Base-by-base conservation (phyloP, 2,888 invertebrate genomes). In the Xestia ashworthii region DNA sequence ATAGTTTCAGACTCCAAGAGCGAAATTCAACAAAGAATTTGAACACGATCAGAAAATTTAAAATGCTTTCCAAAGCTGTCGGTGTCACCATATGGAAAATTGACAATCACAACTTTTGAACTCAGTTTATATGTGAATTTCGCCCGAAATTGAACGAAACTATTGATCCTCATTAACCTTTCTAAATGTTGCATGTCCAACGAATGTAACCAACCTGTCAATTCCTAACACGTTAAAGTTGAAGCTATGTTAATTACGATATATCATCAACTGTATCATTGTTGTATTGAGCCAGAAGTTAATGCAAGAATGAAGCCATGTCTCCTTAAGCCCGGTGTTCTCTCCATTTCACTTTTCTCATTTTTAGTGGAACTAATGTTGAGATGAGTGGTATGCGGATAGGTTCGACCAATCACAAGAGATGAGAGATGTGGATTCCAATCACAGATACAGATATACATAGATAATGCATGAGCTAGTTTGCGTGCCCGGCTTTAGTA, bases 151-250 rank as follows among this genome's bases (percentile, higher is more conserved):
- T 60, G 8, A 32, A 62, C 62, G 38, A 62, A 62, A 62, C 19
- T 4, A 41, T 70, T 12, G 32, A 32, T 25, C 6, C 16, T 16
- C 25, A 50, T 5, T 48, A 19, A 38, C 1, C 0, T 60, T 44
- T 53, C 38, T n/a, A 25, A 5, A 58, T 50, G 5, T 78, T 65
- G 46, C 60, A 62, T 74, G 53, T 69, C 12, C 44, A 71, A 80
- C 77, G 72, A 76, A 85, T 83, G 78, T 79, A 55, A 9, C 60
- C 77, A 66, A 74, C 41, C 75, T 76, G 69, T 81, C 32, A 44
- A 3, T 71, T 22, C 44, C 55, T 76, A 78, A 64, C 68, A 44
- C 9, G 62, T 80, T 78, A 32, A 77, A 76, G n/a, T 73, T 66
- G 32, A 75, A 67, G 76, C 76, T 72, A 83, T 81, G 69, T 79